phyloP scores from a whole-genome alignment of 2,888 invertebrate species.

The Rutpela maculata region DNA sequence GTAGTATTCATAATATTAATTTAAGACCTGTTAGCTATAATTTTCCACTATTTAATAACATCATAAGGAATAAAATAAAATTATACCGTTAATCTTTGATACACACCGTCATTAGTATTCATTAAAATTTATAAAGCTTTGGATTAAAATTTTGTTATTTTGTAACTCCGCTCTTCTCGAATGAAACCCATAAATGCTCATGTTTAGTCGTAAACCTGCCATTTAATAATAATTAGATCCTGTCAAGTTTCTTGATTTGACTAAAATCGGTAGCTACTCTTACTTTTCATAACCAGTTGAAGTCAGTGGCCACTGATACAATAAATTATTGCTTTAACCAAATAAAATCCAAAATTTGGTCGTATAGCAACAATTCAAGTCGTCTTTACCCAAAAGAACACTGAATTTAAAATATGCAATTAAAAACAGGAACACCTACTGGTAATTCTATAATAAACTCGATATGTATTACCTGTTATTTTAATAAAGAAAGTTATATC shows the following conservation, averaged over 20 bases:
- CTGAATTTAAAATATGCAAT: no score
- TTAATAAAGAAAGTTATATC: no score
- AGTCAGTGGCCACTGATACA: no score
- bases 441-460: no score
- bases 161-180: not conserved
- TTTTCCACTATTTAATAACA: slow-evolving; percentile 11
- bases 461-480: no score
- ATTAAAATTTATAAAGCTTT: slow-evolving; percentile 1
- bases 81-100: slow-evolving; percentile 14
- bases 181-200: slow-evolving; percentile 7
- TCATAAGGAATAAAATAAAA: slow-evolving; percentile 1
- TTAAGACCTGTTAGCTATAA: not conserved
- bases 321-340: no score
- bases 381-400: no score
- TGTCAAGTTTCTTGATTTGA: not conserved
- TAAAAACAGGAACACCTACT: no score
- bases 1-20: not conserved
- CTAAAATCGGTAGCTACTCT: not conserved
- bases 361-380: no score
- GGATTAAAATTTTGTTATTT: not conserved
- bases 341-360: no score
- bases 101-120: not conserved
- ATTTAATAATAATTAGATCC: not conserved
- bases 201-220: not conserved
- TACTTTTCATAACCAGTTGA: not conserved